Conservation (phyloP, 2,113 vertebrate genomes). For the Perognathus longimembris region DNA sequence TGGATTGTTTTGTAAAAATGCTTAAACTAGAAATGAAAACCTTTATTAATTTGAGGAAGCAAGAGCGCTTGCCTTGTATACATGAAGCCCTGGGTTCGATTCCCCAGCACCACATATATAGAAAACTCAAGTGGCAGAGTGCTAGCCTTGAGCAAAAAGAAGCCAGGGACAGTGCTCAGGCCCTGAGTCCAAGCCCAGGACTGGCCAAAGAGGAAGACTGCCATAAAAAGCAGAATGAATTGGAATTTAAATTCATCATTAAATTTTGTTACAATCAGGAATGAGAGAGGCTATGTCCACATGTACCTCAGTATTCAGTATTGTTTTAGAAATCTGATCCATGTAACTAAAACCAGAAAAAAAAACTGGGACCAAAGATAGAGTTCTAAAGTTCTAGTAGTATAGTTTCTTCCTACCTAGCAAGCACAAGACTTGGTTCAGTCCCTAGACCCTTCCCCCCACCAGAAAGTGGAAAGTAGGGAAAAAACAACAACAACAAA, state of each 20-base stretch:
- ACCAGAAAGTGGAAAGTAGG: too few species aligned
- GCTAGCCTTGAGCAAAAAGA: too few species aligned
- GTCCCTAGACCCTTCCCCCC: too few species aligned
- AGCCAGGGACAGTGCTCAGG: too few species aligned
- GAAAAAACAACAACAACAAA: too few species aligned
- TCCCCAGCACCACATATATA: too few species aligned
- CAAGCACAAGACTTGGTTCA: too few species aligned
- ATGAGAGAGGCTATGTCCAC: not conserved
- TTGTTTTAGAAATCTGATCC: not conserved
- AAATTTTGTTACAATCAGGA: not conserved
- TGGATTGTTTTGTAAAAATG: not conserved
- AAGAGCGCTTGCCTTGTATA: too few species aligned
- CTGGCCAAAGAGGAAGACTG: not conserved
- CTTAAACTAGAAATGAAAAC: not conserved
- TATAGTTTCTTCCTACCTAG: not conserved
- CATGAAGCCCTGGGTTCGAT: too few species aligned
- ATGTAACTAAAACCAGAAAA: not conserved
- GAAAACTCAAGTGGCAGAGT: too few species aligned
- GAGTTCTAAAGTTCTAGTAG: not conserved
- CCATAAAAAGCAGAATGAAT: not conserved
- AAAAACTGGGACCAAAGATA: not conserved
- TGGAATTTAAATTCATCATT: not conserved
- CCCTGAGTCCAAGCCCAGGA: too few species aligned
- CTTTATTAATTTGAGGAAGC: not conserved
- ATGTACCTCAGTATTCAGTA: not conserved